Base-by-base conservation (phyloP, 2,113 vertebrate genomes). In the Cephalopterus ornatus region DNA sequence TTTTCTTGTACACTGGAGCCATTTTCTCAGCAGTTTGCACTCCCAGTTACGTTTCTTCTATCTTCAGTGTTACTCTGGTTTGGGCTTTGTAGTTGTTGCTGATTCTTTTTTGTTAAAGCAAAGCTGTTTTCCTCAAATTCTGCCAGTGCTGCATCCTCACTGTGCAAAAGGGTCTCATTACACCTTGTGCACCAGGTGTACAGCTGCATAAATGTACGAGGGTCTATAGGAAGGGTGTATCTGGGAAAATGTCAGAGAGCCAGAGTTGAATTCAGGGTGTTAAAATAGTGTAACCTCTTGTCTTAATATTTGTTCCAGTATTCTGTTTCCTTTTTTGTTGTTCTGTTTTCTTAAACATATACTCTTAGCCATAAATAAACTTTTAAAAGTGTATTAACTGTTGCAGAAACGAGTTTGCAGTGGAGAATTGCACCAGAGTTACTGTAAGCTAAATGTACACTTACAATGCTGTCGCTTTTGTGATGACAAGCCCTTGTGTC, bases 41-140 rank as follows among this genome's bases (percentile, higher is more conserved):
- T 80, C 35, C 18, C 5, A 0, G 7, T 50, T 65, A 37, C 0
- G 0, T 62, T 86, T 71, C 23, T 87, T 86, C n/a, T 71, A 0
- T 42, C 33, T 55, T 74, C 11, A 0, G 2, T 75, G 35, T 85
- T 85, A 24, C 18, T 75, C 66, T 68, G 23, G 7, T 82, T 75
- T 85, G 52, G 47, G 47, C 37, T 86, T 47, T 2, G 5, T n/a
- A 41, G 35, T 47, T 47, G 24, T 73, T 81, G 39, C 30, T 5
- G 0, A 14, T 61, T 39, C 8, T 67, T 59, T 61, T 52, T 76
- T 53, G 59, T 33, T 35, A 52, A 80, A 86, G 42, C 50, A 86
- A 83, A 74, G 68, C 20, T 32, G 16, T 50, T 91, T 84, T 77
- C 65, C 39, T 88, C 39, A 67, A 83, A 35, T 75, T 19, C 30